These are phyloP conservation scores for Bellardia bayeri DNA, from an alignment of 2,888 invertebrate species.

Conservation along the genomic window DNA sequence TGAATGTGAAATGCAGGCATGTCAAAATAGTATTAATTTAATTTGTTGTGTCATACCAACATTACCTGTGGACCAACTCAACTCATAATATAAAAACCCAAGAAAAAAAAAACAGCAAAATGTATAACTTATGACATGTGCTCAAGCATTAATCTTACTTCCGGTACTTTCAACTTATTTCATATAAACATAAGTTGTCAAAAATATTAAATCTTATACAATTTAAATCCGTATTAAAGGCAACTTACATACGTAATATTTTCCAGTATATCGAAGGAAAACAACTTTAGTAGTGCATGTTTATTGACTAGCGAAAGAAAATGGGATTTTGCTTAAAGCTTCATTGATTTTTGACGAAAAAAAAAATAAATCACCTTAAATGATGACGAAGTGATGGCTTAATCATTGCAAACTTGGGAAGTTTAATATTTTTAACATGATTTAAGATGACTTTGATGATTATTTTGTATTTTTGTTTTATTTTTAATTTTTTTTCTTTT, in stretches of 20 bases:
- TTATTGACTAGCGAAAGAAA: neutral
- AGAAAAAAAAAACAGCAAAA: conserved; percentile 3
- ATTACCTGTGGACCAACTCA: neutral
- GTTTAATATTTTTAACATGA: conserved; percentile 24
- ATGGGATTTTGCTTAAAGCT: conserved; percentile 4
- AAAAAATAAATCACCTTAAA: neutral
- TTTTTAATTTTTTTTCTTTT: neutral
- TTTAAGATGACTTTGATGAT: conserved; percentile 43
- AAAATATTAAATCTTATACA: conserved; percentile 16
- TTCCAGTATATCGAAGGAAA: conserved; percentile 16
- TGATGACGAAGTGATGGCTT: neutral
- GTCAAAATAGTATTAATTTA: conserved; percentile 27
- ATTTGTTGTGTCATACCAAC: conserved; percentile 5
- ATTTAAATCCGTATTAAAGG: conserved; percentile 19
- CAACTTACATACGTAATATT: conserved; percentile 7
- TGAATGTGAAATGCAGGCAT: neutral
- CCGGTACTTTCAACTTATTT: conserved; percentile 31
- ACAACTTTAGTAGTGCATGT: neutral
- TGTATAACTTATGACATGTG: neutral
- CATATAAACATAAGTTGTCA: neutral
- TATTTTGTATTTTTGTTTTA: neutral
- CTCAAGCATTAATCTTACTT: conserved; percentile 23
- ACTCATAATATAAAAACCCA: neutral
- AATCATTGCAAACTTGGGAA: neutral
- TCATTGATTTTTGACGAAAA: conserved; percentile 18